Evolutionary conservation across 2,113 vertebrate species (phyloP), one percentile per base, ranked within the genome.

Genomic region (Tinamus guttatus): DNA sequence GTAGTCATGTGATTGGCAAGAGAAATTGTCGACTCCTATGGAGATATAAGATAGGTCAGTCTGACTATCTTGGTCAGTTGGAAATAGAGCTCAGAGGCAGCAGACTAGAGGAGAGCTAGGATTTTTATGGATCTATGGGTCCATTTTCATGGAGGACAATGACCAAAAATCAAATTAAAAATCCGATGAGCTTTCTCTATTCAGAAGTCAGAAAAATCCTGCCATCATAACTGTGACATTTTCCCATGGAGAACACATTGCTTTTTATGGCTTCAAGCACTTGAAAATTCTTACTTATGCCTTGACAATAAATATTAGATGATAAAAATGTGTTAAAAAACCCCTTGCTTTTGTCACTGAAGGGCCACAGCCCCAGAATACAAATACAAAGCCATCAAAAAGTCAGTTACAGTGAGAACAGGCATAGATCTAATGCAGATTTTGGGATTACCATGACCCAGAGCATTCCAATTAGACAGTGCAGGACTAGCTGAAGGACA

Each of bases 151-250:
- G 49, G 59, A n/a, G 34, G 5, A 19, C 16, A 40, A 7, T 18
- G 17, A 68, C 16, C 38, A 73, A 85, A 86, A 69, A 51, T 14
- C 13, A 32, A 54, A 94, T 63, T 25, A 78, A 77, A 5, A 36
- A 87, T 34, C 52, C 47, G 1, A 0, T 27, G 38, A 76, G 32
- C 11, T 81, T 15, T 0, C 45, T 41, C 19, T 1, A 79, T 74
- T 87, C 34, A 58, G 17, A 58, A 64, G 25, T 1, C 13, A 32
- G 15, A 80, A 69, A 68, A 86, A 63, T 32, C 40, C 36, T 74
- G 30, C 19, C 60, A 4, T 28, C 32, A 38, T 70, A 69, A 1
- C 12, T 7, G 15, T 0, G 1, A 14, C 30, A 69, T n/a, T 77
- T 81, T 64, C 1, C 77, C 75, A 8, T 9, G 67, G 28, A 79